Evolutionary conservation across 2,113 vertebrate species (phyloP), one percentile per base, ranked within the genome.

Genomic region (Machaerirhynchus nigripectus): DNA sequence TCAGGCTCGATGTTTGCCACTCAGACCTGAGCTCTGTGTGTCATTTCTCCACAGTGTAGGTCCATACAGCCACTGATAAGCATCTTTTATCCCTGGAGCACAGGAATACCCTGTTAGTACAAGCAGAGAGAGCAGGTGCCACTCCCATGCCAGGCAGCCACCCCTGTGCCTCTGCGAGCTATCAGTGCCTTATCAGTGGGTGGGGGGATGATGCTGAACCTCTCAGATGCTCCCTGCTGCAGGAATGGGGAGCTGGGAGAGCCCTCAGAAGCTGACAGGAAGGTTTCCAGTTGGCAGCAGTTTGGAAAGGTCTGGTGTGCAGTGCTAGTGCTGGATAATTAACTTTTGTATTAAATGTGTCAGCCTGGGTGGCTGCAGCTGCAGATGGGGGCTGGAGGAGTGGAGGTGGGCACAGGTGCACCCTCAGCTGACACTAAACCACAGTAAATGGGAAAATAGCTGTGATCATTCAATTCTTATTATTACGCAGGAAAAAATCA

Each of bases 261-360:
- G 26, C 21, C 63, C 78, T 94, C 61, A 67, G 70, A 46, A 93
- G 55, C 80, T 69, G 37, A n/a, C 44, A 46, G 63, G 83, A 93
- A 92, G 27, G 78, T 87, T 96, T 92, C 83, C 60, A 33, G 86
- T 84, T 94, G 86, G 90, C 84, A 82, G 28, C 0, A 2, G 42
- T 69, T 50, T 80, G 67, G 55, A 79, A 94, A 91, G 79, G 73
- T 95, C 73, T 96, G 90, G 75, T 94, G 77, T 93, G 74, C 80
- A 93, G 53, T 10, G 1, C 78, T 69, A 39, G 33, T 92, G 69
- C 93, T 95, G 90, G 73, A 73, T 97, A 94, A 98, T 97, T 97
- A 97, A 96, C 56, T 97, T 97, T 79, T 91, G 81, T 85, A 63
- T 84, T 78, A 91, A 97, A 84, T n/a, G 49, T 92, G 95, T 93